A percentile compares a stretch with the other conserved stretches of the same genome.
These are phyloP conservation scores for Apamea sordens DNA, from an alignment of 2,888 invertebrate genomes.

Conservation along the genomic window DNA sequence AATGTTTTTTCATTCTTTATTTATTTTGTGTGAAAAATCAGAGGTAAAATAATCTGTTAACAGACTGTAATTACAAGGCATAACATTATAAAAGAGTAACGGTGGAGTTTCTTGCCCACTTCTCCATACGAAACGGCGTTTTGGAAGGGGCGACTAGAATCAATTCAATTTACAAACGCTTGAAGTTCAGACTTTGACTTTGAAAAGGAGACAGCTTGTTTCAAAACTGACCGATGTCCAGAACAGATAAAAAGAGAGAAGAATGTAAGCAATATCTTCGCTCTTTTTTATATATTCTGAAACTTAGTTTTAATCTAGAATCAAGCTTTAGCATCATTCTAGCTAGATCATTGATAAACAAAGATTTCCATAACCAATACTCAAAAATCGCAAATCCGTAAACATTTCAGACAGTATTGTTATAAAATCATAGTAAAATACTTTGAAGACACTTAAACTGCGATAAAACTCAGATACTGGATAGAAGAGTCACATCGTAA, in stretches of 20 bases:
- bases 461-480: slow-evolving; percentile 52
- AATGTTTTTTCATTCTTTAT: too few species aligned
- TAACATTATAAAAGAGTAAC: too few species aligned
- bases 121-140: too few species aligned
- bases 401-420: slow-evolving; percentile 7
- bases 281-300: too few species aligned
- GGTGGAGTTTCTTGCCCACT: too few species aligned
- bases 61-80: too few species aligned
- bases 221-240: too few species aligned
- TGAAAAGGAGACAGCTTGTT: too few species aligned
- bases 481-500: slow-evolving; percentile 51
- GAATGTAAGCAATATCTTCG: not conserved
- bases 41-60: too few species aligned
- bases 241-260: too few species aligned
- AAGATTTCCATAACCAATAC: not conserved
- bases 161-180: too few species aligned
- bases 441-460: slow-evolving; percentile 41
- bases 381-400: not conserved
- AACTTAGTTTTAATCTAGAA: not conserved
- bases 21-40: not conserved
- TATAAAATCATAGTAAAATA: slow-evolving; percentile 44
- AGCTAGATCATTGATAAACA: not conserved
- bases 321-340: not conserved
- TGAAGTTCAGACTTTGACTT: too few species aligned
- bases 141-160: not conserved